Evolutionary conservation across 2,888 invertebrate species (phyloP).

Genomic region (Mayetiola destructor): DNA sequence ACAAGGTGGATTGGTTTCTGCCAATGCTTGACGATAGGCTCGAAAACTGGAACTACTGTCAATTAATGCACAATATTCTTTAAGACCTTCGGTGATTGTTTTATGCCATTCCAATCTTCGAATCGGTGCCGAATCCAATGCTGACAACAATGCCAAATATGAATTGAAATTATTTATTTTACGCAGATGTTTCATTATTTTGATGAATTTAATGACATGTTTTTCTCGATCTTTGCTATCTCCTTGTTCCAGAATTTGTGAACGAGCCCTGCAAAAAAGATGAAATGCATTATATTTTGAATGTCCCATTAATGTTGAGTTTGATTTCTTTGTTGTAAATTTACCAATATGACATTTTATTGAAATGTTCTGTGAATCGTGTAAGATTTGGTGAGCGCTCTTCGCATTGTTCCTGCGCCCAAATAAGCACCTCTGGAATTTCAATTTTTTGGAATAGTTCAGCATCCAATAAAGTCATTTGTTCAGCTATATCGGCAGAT

Average conservation of each 20-base stretch:
- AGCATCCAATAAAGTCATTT: conserved; percentile 94
- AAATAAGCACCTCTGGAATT: conserved; percentile 90
- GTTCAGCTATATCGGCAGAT: conserved; percentile 88
- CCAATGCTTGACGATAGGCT: conserved; percentile 86
- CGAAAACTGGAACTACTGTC: conserved; percentile 97
- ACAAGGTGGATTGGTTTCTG: conserved; percentile 92
- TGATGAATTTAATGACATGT: conserved; percentile 88
- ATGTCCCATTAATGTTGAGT: background rate
- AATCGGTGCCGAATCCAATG: conserved; percentile 90
- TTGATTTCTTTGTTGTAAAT: too few species aligned
- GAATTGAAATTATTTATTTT: conserved; percentile 99
- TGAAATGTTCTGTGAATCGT: conserved; percentile 95
- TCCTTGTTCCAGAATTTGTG: conserved; percentile 76
- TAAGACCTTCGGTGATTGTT: conserved; percentile 77
- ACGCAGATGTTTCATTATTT: conserved; percentile 94
- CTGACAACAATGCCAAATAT: conserved; percentile 89
- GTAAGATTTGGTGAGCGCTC: conserved; percentile 93
- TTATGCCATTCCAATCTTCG: conserved; percentile 83
- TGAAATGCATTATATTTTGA: background rate
- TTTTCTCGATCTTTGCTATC: conserved; percentile 93
- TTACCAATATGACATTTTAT: conserved; percentile 96
- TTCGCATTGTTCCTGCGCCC: conserved; percentile 96
- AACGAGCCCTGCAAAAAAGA: conserved; percentile 52
- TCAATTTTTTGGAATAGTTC: conserved; percentile 92
- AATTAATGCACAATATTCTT: conserved; percentile 89